A percentile compares a stretch with the other conserved stretches of the same genome.
Conservation (phyloP, 2,113 vertebrate genomes). For the Brachionichthys hirsutus region DNA sequence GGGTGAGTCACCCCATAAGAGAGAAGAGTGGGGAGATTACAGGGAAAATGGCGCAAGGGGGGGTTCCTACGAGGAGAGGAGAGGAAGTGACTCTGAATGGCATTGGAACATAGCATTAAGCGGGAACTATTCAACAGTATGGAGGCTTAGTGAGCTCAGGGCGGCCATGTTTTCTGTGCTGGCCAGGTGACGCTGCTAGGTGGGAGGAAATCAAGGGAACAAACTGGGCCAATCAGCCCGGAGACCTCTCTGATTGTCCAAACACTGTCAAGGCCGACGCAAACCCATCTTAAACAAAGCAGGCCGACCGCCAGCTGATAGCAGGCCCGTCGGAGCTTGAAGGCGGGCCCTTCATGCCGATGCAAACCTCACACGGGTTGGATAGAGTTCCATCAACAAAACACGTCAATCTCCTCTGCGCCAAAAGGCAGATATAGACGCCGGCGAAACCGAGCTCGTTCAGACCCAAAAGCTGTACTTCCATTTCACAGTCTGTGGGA, state of each 20-base stretch:
- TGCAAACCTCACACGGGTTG: slow-evolving; percentile 63
- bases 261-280: slow-evolving; percentile 34
- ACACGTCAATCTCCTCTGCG: slow-evolving; percentile 64
- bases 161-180: too few species aligned
- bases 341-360: slow-evolving; percentile 57
- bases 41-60: slow-evolving; percentile 70
- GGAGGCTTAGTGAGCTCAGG: slow-evolving; percentile 67
- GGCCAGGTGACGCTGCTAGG: slow-evolving; percentile 41
- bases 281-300: slow-evolving; percentile 42
- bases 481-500: slow-evolving; percentile 69
- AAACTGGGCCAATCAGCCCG: slow-evolving; percentile 3
- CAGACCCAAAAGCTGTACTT: slow-evolving; percentile 61
- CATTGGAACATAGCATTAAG: slow-evolving; percentile 76
- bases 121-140: slow-evolving; percentile 67
- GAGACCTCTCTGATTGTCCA: slow-evolving; percentile 37
- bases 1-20: slow-evolving; percentile 76
- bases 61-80: slow-evolving; percentile 63
- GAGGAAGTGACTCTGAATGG: slow-evolving; percentile 73
- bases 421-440: slow-evolving; percentile 56
- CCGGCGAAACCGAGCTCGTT: slow-evolving; percentile 60
- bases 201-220: slow-evolving; percentile 15
- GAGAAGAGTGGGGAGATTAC: slow-evolving; percentile 76
- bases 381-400: slow-evolving; percentile 65
- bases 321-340: slow-evolving; percentile 31
- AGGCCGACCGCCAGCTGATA: slow-evolving; percentile 40